Conservation (phyloP, 2,113 vertebrate genomes). For the Alexandromys fortis region DNA sequence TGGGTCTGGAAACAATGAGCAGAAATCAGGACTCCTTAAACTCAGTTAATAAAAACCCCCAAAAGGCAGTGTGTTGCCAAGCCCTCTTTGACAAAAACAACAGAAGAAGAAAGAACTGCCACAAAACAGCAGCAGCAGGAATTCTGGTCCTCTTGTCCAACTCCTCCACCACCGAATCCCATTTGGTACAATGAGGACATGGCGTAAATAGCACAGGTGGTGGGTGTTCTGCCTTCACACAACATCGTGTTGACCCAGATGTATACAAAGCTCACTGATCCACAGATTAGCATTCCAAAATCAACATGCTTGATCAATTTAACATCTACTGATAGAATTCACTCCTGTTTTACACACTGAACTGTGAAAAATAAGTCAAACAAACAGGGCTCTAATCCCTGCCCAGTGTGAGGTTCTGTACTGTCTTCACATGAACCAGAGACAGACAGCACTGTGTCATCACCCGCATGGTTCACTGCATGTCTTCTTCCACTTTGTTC, state of each 20-base stretch:
- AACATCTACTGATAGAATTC: conserved; percentile 64
- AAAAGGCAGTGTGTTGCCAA: not conserved
- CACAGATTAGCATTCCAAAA: conserved; percentile 59
- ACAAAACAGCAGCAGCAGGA: not conserved
- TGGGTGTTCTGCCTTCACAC: not conserved
- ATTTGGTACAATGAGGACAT: not conserved
- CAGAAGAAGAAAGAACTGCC: conserved; percentile 20
- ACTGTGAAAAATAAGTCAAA: conserved; percentile 46
- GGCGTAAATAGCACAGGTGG: not conserved
- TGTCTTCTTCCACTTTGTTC: not conserved
- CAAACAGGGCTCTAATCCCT: not conserved
- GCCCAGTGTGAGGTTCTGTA: not conserved
- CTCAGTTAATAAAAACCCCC: conserved; percentile 1
- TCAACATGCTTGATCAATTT: conserved; percentile 51
- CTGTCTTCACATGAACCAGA: conserved; percentile 4
- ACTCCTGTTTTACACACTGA: conserved; percentile 45
- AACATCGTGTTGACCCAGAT: not conserved
- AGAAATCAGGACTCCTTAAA: conserved; percentile 40
- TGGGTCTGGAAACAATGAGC: not conserved
- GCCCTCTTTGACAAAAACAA: not conserved
- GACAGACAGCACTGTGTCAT: not conserved
- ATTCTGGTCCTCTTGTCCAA: not conserved
- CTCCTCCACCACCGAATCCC: not conserved
- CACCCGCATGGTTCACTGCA: not conserved
- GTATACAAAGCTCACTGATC: conserved; percentile 7